A percentile compares a stretch with the other conserved stretches of the same genome.
phyloP scores from a whole-genome alignment of 2,888 invertebrate species.

The Carterocephalus palaemon region DNA sequence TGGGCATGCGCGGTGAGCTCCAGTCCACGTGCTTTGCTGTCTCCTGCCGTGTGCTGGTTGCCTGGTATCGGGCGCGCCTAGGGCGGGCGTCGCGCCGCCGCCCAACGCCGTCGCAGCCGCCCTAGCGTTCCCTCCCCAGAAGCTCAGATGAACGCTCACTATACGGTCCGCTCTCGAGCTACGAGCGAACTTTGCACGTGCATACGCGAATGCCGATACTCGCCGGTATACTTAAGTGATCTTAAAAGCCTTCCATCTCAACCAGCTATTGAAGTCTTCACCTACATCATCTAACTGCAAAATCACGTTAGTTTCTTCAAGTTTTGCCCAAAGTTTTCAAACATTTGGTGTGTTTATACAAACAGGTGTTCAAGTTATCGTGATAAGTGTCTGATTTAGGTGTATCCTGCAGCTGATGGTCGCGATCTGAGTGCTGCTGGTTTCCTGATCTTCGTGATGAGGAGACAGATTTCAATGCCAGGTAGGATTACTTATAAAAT shows the following conservation, averaged over 20 bases:
- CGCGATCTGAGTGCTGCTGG: constrained; percentile 44
- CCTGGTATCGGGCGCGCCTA: constrained; percentile 78
- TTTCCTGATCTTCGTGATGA: constrained; percentile 46
- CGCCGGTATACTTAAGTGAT: constrained; percentile 27
- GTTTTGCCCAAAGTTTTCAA: constrained; percentile 36
- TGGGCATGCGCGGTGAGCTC: constrained; percentile 66
- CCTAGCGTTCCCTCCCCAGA: constrained; percentile 71
- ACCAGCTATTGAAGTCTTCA: constrained; percentile 3
- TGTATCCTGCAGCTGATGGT: constrained; percentile 58
- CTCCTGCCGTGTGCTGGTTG: constrained; percentile 52
- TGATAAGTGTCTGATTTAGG: constrained; percentile 60
- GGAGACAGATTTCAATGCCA: constrained; percentile 63
- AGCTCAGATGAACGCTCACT: constrained; percentile 62
- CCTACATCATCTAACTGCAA: constrained; percentile 4
- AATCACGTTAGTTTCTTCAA: constrained; percentile 27
- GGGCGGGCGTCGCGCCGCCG: constrained; percentile 76
- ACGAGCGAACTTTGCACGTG: constrained; percentile 60
- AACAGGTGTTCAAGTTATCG: constrained; percentile 47
- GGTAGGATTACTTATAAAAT: constrained; percentile 41
- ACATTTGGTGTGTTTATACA: constrained; percentile 41
- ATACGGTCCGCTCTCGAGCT: constrained; percentile 63
- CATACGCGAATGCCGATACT: constrained; percentile 22
- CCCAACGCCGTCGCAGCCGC: constrained; percentile 54
- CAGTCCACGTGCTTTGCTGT: constrained; percentile 59
- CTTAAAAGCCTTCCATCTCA: background rate